Base-by-base conservation (phyloP, 2,113 vertebrate genomes). In the Lampris megalopsis region DNA sequence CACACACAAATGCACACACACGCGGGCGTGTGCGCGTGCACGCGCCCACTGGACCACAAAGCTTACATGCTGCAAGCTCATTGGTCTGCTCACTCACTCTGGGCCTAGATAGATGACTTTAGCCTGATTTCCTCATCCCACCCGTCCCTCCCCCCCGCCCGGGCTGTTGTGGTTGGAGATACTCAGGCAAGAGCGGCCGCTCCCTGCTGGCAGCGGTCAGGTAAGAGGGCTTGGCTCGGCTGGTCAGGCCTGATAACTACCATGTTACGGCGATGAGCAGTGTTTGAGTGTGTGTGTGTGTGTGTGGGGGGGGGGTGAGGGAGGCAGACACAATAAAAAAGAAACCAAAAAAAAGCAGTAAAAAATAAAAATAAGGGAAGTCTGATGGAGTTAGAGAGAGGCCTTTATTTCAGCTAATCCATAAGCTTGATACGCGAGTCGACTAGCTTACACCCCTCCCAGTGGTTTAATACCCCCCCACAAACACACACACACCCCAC, bases 121-220 rank as follows among this genome's bases (percentile, higher is more conserved):
- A 95, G 95, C 91, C 94, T 94, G 94, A 95, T 97, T 99, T 98
- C 97, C 96, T 96, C 95, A 97, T 97, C 96, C 96, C 95, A 92
- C 82, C 63, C 65, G 93, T 94, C 24, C 24, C 24, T 24, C 24
- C 24, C 24, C 24, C 96, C 96, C 95, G 92, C 82, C 63, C 65
- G 93, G 94, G 94, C 94, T 96, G 94, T 95, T 99, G 97, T 96
- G 97, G 97, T 98, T 91, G 90, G 91, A 96, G 96, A 97, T 97
- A 97, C 95, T 95, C 95, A 93, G 94, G 95, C 95, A 91, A 94
- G 94, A 95, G 95, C 95, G 95, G 96, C 95, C 97, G 93, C 96
- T 90, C 92, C 93, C 91, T 84, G 79, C 94, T 95, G 90, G 90
- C 94, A 90, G 94, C 88, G 94, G 95, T 93, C 95, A 96, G 96